phyloP scores from a whole-genome alignment of 2,797 vertebrate genomes.

The Yasuhikotakia modesta region DNA sequence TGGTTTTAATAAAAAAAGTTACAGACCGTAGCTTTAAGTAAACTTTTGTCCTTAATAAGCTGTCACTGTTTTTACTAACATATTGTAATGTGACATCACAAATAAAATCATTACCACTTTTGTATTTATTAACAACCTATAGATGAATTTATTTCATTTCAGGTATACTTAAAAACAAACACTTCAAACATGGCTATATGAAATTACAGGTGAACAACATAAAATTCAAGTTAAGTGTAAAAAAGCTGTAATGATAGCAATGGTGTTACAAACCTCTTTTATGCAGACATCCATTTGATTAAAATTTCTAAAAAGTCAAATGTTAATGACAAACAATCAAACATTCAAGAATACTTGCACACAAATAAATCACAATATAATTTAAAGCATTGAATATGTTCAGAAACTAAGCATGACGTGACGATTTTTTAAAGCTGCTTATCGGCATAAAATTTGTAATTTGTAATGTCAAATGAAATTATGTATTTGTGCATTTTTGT shows the following conservation, averaged over 20 bases:
- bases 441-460: not conserved
- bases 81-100: not conserved
- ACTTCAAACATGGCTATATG: constrained; percentile 44
- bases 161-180: constrained; percentile 27
- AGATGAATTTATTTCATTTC: constrained; percentile 11
- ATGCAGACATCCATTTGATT: constrained; percentile 10
- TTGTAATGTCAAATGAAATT: not conserved
- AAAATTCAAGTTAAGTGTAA: constrained; percentile 9
- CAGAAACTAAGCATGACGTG: not conserved
- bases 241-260: constrained; percentile 5
- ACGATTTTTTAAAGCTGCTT: not conserved
- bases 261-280: not conserved
- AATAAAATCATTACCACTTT: not conserved
- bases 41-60: no score
- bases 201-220: constrained; percentile 19
- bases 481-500: not conserved
- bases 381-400: constrained; percentile 13
- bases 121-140: not conserved
- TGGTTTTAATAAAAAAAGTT: no score
- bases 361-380: not conserved
- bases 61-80: not conserved
- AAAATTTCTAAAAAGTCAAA: constrained; percentile 25
- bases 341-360: constrained; percentile 19
- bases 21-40: no score
- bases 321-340: constrained; percentile 14